phyloP scores from a whole-genome alignment of 2,113 vertebrate genomes.

The Bombycilla garrulus region DNA sequence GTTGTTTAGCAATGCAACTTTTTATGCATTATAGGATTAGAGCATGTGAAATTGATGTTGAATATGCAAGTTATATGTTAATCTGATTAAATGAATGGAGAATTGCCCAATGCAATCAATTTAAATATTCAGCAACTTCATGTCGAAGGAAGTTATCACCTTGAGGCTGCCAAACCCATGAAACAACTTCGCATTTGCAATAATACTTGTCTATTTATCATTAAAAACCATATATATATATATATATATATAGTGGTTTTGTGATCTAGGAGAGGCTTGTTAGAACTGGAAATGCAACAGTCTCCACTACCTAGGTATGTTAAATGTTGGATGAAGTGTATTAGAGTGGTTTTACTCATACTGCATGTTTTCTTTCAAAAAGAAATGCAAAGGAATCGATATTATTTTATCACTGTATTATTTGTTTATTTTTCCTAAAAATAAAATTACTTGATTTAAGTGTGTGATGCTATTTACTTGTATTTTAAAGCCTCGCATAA shows the following conservation, averaged over 20 bases:
- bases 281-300: neutral
- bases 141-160: conserved; percentile 54
- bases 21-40: neutral
- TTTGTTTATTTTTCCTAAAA: conserved; percentile 65
- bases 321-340: neutral
- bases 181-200: conserved; percentile 43
- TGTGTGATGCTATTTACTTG: conserved; percentile 61
- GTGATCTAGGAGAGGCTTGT: conserved; percentile 37
- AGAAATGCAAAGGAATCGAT: neutral
- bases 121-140: conserved; percentile 56
- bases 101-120: conserved; percentile 44
- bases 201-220: conserved; percentile 35
- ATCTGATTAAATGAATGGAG: conserved; percentile 55
- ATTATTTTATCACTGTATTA: conserved; percentile 61
- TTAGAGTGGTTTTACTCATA: neutral
- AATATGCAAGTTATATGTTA: conserved; percentile 58
- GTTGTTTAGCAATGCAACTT: neutral
- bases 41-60: conserved; percentile 16
- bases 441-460: conserved; percentile 70
- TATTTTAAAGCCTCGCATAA: conserved; percentile 67
- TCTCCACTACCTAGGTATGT: neutral
- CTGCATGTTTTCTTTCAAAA: neutral
- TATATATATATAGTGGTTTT: neutral
- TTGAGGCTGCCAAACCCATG: conserved; percentile 48
- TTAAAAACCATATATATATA: neutral